Percentiles rank a stretch among this genome's conserved stretches.
Conservation (phyloP, 92 coral and sea anemone species). For the Phenganax subtilis region DNA sequence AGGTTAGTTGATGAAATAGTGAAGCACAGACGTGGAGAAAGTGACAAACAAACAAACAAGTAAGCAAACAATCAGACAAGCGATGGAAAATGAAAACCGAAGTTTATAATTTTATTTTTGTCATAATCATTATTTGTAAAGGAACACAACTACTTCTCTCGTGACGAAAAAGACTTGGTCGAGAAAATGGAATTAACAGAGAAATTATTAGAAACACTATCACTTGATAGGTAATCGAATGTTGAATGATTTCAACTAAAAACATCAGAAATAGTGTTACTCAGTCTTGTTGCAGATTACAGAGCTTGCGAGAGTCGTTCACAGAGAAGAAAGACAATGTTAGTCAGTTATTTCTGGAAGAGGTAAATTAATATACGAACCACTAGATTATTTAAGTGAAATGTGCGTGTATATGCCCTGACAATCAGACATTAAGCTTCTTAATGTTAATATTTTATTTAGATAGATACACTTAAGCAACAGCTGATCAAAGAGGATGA, state of each 20-base stretch:
- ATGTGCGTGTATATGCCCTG: not conserved
- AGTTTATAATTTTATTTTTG: not conserved
- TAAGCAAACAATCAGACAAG: not conserved
- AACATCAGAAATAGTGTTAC: not conserved
- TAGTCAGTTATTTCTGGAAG: slow-evolving; percentile 55
- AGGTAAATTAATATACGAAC: slow-evolving; percentile 49
- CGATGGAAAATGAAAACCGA: not conserved
- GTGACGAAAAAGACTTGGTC: slow-evolving; percentile 66
- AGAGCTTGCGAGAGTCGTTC: slow-evolving; percentile 76
- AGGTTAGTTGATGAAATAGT: slow-evolving; percentile 51
- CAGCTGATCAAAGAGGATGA: slow-evolving; percentile 49
- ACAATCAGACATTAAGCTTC: not conserved
- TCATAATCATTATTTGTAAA: slow-evolving; percentile 17
- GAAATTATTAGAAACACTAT: slow-evolving; percentile 60
- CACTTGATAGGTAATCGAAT: slow-evolving; percentile 68
- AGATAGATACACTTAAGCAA: slow-evolving; percentile 73
- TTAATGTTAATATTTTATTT: not conserved
- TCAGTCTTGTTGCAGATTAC: slow-evolving; percentile 51
- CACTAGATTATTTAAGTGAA: not conserved
- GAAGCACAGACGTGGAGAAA: not conserved
- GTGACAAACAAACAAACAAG: not conserved
- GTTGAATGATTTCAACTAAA: not conserved
- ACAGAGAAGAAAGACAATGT: slow-evolving; percentile 59
- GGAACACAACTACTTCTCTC: slow-evolving; percentile 76
- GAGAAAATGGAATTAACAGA: slow-evolving; percentile 90